These are phyloP conservation scores for Microtus montanus DNA, from an alignment of 2,113 vertebrate species.

Conservation along the genomic window DNA sequence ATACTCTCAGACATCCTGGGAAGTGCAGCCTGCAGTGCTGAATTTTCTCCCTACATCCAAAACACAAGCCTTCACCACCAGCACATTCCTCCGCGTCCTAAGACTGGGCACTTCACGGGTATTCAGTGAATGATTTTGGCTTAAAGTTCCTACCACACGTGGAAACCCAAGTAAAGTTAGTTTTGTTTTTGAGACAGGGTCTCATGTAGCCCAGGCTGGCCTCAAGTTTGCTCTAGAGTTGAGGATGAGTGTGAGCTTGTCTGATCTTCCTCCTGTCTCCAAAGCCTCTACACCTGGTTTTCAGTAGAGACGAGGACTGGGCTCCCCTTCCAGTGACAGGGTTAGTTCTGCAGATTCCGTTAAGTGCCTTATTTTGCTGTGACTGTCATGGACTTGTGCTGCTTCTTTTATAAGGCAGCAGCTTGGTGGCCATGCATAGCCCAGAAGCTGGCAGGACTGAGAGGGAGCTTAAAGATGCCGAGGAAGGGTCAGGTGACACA, in stretches of 20 bases:
- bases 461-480: not conserved
- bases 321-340: not conserved
- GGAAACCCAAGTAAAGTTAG: not conserved
- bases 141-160: not conserved
- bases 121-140: not conserved
- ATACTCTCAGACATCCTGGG: not conserved
- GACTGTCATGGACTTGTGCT: not conserved
- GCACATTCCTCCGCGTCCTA: not conserved
- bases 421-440: not conserved
- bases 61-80: too few relatives aligned
- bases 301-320: not conserved
- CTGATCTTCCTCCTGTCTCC: not conserved
- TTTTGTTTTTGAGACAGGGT: not conserved
- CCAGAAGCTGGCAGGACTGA: not conserved
- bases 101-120: not conserved
- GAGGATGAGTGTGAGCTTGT: not conserved
- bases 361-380: not conserved
- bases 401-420: not conserved
- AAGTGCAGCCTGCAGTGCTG: not conserved
- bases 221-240: not conserved
- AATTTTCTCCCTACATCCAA: not conserved
- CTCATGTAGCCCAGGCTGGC: not conserved
- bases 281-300: not conserved
- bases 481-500: not conserved
- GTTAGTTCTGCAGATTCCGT: not conserved